Percentiles rank a stretch among this genome's conserved stretches.
These are phyloP conservation scores for Taurulus bubalis DNA, from an alignment of 2,113 vertebrate species.

Conservation along the genomic window DNA sequence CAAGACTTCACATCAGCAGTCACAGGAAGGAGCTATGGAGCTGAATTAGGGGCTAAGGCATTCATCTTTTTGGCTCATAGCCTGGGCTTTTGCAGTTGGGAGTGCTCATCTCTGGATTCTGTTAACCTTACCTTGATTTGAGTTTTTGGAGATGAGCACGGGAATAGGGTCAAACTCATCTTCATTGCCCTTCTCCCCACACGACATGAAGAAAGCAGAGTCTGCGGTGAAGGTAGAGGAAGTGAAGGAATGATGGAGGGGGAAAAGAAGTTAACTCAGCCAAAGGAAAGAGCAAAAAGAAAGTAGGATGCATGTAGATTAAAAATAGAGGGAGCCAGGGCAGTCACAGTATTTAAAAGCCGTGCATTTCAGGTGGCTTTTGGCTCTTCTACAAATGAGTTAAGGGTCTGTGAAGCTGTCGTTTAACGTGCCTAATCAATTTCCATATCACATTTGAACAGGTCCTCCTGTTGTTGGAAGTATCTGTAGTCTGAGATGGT, in stretches of 20 bases:
- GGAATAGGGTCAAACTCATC: slow-evolving; percentile 99
- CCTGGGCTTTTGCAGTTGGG: slow-evolving; percentile 45
- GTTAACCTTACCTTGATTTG: slow-evolving; percentile 94
- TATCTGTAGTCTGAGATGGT: slow-evolving; percentile 7
- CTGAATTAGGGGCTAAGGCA: slow-evolving; percentile 27
- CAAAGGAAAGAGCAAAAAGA: slow-evolving; percentile 51
- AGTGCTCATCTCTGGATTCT: slow-evolving; percentile 59
- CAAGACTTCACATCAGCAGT: slow-evolving; percentile 50
- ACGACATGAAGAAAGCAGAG: slow-evolving; percentile 94
- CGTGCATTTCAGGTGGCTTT: slow-evolving; percentile 51
- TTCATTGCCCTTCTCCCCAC: slow-evolving; percentile 91
- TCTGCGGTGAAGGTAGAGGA: slow-evolving; percentile 87
- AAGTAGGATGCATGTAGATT: slow-evolving; percentile 56
- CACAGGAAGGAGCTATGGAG: slow-evolving; percentile 24
- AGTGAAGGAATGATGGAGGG: slow-evolving; percentile 59
- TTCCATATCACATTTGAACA: slow-evolving; percentile 11
- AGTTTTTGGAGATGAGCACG: slow-evolving; percentile 97
- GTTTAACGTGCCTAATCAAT: slow-evolving; percentile 13
- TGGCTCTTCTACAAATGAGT: slow-evolving; percentile 43
- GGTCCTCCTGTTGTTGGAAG: slow-evolving; percentile 3
- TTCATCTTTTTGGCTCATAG: slow-evolving; percentile 40
- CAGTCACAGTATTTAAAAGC: slow-evolving; percentile 53
- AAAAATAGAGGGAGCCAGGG: slow-evolving; percentile 54
- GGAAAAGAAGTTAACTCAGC: slow-evolving; percentile 60
- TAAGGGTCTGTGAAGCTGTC: slow-evolving; percentile 45